Conservation (phyloP, 2,113 vertebrate genomes). For the Dissostichus mawsoni region DNA sequence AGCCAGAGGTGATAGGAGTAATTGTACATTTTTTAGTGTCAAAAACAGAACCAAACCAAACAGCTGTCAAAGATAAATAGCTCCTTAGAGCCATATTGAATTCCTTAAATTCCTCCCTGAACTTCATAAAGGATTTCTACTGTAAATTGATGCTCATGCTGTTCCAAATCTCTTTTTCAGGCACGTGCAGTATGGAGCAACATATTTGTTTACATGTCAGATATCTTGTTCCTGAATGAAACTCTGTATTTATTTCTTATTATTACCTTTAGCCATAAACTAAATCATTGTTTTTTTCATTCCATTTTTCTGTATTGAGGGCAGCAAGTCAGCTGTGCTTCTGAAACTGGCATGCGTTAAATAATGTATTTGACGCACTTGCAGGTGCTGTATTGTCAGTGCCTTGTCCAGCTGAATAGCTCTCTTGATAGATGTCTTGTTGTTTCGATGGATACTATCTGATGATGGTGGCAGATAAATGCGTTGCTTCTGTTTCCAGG, state of each 20-base stretch:
- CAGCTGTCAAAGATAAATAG: neutral
- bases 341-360: neutral
- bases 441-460: conserved; percentile 14
- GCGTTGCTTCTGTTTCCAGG: neutral
- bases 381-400: conserved; percentile 33
- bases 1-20: neutral
- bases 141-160: neutral
- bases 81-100: neutral
- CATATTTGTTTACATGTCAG: neutral
- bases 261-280: neutral
- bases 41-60: neutral
- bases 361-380: conserved; percentile 22
- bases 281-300: neutral
- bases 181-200: neutral
- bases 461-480: conserved; percentile 5
- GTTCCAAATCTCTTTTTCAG: neutral
- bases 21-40: neutral
- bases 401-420: conserved; percentile 17
- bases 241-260: neutral
- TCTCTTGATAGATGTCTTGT: neutral
- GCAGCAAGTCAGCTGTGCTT: neutral
- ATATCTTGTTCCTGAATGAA: neutral
- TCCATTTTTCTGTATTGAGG: neutral
- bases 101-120: neutral
- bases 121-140: neutral